Conservation (phyloP, 2,797 vertebrate species). For the Pelodytes ibericus region DNA sequence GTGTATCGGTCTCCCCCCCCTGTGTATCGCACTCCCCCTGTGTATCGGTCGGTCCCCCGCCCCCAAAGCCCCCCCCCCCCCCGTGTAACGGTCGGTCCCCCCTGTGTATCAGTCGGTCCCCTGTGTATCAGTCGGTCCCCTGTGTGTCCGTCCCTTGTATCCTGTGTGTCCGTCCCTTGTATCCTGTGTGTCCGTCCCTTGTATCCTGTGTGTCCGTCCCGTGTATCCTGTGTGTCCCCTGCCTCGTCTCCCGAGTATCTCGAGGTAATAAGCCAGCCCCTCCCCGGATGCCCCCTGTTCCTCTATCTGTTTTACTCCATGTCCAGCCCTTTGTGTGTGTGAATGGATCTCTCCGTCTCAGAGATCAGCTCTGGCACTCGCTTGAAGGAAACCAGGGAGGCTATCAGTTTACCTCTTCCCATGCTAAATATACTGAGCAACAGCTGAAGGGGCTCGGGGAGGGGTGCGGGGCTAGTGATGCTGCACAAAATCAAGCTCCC, state of each 20-base stretch:
- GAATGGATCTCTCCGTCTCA: background rate
- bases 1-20: no score
- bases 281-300: background rate
- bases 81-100: no score
- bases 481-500: background rate
- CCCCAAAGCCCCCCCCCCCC: no score
- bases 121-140: no score
- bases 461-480: background rate
- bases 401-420: constrained; percentile 27
- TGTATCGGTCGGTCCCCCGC: no score
- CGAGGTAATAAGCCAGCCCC: no score
- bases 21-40: no score
- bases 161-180: no score
- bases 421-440: constrained; percentile 40
- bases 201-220: no score
- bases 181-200: no score
- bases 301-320: background rate
- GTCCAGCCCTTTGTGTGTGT: background rate
- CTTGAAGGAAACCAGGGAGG: constrained; percentile 4
- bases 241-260: background rate
- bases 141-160: no score
- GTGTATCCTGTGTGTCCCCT: background rate
- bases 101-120: no score
- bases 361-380: background rate
- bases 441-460: constrained; percentile 25